These are phyloP conservation scores for Tetragonula carbonaria DNA, from an alignment of 2,888 invertebrate genomes.

Conservation along the genomic window DNA sequence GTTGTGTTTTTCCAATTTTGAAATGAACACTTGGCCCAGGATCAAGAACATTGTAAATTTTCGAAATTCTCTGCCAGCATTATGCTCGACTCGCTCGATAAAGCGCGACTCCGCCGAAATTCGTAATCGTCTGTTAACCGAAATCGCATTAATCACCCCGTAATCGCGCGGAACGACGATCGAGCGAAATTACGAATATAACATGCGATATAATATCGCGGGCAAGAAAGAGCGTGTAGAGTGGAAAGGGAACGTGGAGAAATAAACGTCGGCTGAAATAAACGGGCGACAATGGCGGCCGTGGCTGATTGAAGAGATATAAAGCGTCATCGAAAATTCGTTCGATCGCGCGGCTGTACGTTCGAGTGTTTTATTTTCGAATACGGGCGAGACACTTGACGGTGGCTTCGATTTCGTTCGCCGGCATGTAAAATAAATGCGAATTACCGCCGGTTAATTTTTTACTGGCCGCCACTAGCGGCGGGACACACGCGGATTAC, in stretches of 20 bases:
- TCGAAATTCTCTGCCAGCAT: too few species aligned
- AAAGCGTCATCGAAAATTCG: constrained; percentile 12
- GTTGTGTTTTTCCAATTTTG: too few species aligned
- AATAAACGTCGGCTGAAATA: not conserved
- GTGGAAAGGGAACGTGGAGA: not conserved
- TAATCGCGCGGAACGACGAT: not conserved
- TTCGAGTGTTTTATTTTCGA: constrained; percentile 29
- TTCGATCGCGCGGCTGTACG: constrained; percentile 6
- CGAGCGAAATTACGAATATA: not conserved
- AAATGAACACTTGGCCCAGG: too few species aligned
- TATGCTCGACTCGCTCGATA: not conserved
- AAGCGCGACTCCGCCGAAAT: not conserved
- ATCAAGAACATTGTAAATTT: too few species aligned
- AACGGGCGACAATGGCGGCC: constrained; percentile 7
- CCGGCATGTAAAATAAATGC: constrained; percentile 59
- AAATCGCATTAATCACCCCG: not conserved
- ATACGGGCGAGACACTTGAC: constrained; percentile 11
- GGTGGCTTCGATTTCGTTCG: constrained; percentile 26
- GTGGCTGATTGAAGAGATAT: not conserved
- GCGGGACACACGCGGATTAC: constrained; percentile 48
- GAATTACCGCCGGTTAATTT: constrained; percentile 68
- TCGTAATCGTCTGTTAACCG: not conserved
- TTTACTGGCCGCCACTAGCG: constrained; percentile 46
- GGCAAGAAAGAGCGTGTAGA: not conserved
- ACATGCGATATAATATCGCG: not conserved